Percentiles rank a stretch among this genome's conserved stretches.
phyloP scores from a whole-genome alignment of 2,113 vertebrate genomes.

The Mohoua ochrocephala region DNA sequence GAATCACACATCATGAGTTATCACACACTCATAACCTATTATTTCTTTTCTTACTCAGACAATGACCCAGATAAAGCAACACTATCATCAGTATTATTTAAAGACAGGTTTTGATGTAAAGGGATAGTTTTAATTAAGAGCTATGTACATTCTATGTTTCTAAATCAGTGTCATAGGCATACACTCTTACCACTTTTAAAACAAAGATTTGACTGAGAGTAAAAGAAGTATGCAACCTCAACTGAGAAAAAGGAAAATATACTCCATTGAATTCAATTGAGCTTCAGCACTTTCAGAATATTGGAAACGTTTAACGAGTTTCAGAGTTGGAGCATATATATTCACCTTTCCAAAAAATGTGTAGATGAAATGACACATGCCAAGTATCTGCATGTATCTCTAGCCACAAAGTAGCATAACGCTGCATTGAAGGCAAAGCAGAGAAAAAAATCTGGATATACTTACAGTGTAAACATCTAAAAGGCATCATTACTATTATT shows the following conservation, averaged over 20 bases:
- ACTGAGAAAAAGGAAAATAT: not conserved
- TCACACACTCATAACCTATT: not conserved
- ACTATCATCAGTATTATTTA: not conserved
- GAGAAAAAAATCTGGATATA: not conserved
- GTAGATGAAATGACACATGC: not conserved
- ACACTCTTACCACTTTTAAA: not conserved
- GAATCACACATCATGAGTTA: not conserved
- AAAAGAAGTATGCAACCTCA: not conserved
- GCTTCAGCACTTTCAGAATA: not conserved
- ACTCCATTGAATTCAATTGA: not conserved
- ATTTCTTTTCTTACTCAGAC: not conserved
- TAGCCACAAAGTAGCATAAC: not conserved
- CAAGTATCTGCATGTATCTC: not conserved
- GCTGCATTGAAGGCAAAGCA: not conserved
- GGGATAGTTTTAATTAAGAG: not conserved
- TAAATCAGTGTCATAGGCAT: not conserved
- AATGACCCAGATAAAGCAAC: not conserved
- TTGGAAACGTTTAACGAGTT: not conserved
- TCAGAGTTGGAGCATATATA: not conserved
- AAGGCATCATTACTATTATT: not conserved
- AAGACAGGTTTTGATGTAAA: not conserved
- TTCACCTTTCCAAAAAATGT: not conserved
- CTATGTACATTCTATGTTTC: not conserved
- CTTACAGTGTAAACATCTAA: not conserved
- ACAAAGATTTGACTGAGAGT: not conserved